A percentile compares a stretch with the other conserved stretches of the same genome.
phyloP scores from a whole-genome alignment of 2,113 vertebrate species.

The Cinclus cinclus region DNA sequence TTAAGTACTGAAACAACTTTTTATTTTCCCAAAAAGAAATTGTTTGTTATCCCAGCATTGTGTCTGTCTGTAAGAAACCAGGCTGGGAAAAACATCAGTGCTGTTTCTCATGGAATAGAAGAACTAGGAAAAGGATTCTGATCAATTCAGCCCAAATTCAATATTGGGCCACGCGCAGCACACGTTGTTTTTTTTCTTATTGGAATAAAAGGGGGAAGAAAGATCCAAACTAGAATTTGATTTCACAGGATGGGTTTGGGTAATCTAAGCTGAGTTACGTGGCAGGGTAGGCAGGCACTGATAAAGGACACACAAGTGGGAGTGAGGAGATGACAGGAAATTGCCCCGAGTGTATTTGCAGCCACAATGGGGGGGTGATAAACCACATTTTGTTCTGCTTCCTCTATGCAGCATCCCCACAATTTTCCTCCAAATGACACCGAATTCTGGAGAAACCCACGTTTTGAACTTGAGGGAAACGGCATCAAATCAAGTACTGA shows the following conservation, averaged over 20 bases:
- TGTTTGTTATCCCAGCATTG: neutral
- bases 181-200: accelerated
- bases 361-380: neutral
- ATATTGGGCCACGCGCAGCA: neutral
- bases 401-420: neutral
- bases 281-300: neutral
- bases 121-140: neutral
- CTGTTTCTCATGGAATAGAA: neutral
- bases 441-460: neutral
- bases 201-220: neutral
- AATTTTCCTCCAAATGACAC: neutral
- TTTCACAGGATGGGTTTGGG: neutral
- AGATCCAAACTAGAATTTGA: neutral
- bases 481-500: neutral
- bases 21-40: neutral
- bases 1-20: neutral
- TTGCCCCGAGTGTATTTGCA: neutral
- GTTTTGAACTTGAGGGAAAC: neutral
- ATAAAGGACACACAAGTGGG: neutral
- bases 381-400: neutral
- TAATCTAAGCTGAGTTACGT: neutral
- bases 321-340: neutral
- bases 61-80: neutral
- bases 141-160: neutral
- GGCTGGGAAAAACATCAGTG: neutral